Percentiles rank a stretch among this genome's conserved stretches.
Evolutionary conservation across 2,113 vertebrate genomes (phyloP).

Genomic region (Alces alces): DNA sequence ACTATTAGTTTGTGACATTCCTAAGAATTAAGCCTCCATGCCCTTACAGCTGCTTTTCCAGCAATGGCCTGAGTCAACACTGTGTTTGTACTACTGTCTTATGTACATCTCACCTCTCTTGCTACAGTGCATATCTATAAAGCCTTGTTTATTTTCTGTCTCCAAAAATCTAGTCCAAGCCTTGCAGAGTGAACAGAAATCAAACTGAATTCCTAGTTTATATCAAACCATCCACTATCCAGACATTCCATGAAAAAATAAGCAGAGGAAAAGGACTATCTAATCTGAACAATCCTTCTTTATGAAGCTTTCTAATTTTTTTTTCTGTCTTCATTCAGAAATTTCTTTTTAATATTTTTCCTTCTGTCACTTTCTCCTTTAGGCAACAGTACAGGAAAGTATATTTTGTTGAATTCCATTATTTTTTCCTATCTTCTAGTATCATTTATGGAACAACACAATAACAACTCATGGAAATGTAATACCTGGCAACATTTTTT

Average conservation of each 20-base stretch:
- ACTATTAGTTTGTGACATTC: neutral
- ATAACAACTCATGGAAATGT: neutral
- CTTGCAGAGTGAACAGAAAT: neutral
- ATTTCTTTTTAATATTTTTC: neutral
- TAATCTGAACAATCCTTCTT: neutral
- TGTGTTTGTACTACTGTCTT: neutral
- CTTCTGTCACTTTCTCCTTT: neutral
- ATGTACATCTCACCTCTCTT: neutral
- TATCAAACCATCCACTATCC: neutral
- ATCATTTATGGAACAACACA: neutral
- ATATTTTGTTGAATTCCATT: neutral
- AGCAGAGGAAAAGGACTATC: neutral
- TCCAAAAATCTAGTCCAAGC: neutral
- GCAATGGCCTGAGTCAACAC: neutral
- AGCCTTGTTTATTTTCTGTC: neutral
- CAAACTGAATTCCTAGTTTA: neutral
- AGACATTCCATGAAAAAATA: neutral
- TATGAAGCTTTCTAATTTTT: neutral
- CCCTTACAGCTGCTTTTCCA: neutral
- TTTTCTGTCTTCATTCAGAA: neutral
- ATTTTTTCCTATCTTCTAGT: neutral
- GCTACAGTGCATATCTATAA: neutral
- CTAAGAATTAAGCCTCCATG: neutral
- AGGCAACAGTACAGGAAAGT: too few relatives aligned
- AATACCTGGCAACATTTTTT: neutral